Percentiles rank a stretch among this genome's conserved stretches.
Conservation (phyloP, 2,113 vertebrate species). For the Myodes glareolus region DNA sequence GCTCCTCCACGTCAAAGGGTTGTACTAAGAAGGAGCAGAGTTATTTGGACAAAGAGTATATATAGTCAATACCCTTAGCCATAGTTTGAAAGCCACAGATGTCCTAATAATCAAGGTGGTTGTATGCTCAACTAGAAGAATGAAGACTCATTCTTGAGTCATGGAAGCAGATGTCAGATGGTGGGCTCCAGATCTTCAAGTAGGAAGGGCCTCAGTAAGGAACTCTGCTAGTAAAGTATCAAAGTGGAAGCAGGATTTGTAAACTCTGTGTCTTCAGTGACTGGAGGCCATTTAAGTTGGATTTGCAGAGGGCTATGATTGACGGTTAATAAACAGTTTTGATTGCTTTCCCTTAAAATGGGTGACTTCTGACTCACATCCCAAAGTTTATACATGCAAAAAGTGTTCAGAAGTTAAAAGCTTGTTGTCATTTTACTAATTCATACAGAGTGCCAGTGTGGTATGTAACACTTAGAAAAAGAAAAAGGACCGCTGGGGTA, state of each 20-base stretch:
- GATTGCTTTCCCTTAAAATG: background rate
- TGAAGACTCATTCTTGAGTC: background rate
- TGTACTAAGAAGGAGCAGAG: no score
- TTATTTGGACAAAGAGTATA: background rate
- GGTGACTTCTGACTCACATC: background rate
- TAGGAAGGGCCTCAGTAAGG: background rate
- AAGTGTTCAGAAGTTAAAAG: background rate
- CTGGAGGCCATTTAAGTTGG: background rate
- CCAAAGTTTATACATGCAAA: conserved; percentile 28
- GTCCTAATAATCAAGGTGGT: background rate
- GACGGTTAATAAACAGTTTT: background rate
- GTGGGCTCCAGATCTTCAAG: background rate
- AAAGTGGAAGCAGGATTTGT: background rate
- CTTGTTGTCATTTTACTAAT: background rate
- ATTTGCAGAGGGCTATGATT: background rate
- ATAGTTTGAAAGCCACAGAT: background rate
- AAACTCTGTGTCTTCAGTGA: background rate
- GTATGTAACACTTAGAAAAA: background rate
- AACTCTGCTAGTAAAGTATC: background rate
- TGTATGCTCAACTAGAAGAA: background rate
- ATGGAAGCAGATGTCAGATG: background rate
- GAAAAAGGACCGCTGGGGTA: background rate
- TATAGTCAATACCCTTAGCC: background rate
- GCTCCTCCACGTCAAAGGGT: background rate
- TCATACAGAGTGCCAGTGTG: background rate